Percentiles rank a stretch among this genome's conserved stretches.
Conservation (phyloP, 2,888 invertebrate species). For the Phyllotreta striolata region DNA sequence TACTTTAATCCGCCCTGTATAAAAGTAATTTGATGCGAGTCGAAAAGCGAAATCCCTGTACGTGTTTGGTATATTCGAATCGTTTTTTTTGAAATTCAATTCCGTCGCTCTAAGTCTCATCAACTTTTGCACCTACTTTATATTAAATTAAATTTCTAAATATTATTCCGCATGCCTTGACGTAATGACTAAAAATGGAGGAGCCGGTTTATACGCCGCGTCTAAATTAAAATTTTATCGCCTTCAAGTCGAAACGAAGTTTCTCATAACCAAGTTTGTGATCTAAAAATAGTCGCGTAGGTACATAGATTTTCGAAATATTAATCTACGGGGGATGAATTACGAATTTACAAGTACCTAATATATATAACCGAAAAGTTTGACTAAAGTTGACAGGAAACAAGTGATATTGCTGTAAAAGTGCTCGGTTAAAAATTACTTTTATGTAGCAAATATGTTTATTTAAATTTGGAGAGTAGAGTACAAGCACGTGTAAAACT, state of each 20-base stretch:
- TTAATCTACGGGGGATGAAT: too few species aligned
- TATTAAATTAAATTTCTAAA: neutral
- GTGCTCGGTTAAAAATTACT: neutral
- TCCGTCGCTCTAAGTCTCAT: too few species aligned
- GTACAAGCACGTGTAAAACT: conserved; percentile 34
- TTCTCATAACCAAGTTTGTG: conserved; percentile 2
- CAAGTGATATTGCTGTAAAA: neutral
- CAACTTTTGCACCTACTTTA: too few species aligned
- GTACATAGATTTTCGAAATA: too few species aligned
- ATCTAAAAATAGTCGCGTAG: too few species aligned
- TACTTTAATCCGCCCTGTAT: too few species aligned
- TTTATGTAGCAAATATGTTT: too few species aligned
- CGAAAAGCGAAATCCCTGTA: too few species aligned
- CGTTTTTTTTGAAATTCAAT: too few species aligned
- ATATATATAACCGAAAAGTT: neutral
- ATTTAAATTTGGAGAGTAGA: conserved; percentile 10
- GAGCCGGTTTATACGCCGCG: conserved; percentile 15
- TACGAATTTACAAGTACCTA: too few species aligned
- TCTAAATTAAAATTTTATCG: conserved; percentile 27
- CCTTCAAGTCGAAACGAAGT: conserved; percentile 17
- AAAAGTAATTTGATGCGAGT: too few species aligned
- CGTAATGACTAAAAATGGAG: conserved; percentile 23
- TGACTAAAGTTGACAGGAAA: neutral
- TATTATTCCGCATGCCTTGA: conserved; percentile 19
- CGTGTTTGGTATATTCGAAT: too few species aligned